A percentile compares a stretch with the other conserved stretches of the same genome.
Evolutionary conservation across 2,113 vertebrate genomes (phyloP).

Genomic region (Eulacestoma nigropectus): DNA sequence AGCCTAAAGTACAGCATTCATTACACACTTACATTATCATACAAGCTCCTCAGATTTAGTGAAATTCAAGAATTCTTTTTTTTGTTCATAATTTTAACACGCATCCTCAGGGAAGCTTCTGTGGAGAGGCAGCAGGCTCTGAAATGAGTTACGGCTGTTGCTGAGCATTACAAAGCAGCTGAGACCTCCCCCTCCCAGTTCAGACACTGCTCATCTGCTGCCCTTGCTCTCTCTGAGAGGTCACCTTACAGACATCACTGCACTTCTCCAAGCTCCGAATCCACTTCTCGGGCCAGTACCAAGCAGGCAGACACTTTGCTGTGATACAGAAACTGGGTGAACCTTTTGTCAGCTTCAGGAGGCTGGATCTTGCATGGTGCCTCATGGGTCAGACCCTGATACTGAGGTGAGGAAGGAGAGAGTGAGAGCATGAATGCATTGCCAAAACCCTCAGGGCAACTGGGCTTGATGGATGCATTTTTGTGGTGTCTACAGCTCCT

Average conservation of each 20-base stretch:
- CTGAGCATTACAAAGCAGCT: background rate
- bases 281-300: fast-evolving
- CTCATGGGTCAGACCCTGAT: background rate
- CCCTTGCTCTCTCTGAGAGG: background rate
- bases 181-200: background rate
- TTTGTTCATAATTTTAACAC: background rate
- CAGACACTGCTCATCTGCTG: background rate
- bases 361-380: background rate
- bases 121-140: background rate
- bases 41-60: background rate
- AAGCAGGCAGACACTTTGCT: background rate
- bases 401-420: background rate
- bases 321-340: background rate
- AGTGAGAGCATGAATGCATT: fast-evolving
- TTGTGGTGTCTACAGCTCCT: background rate
- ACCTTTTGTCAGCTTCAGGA: background rate
- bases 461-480: background rate
- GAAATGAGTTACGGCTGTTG: background rate
- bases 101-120: background rate
- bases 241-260: background rate
- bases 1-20: background rate
- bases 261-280: background rate
- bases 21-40: background rate
- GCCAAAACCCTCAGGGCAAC: background rate
- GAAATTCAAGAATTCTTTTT: background rate